Conservation (phyloP, 2,888 invertebrate species). For the Nomada ruficornis region DNA sequence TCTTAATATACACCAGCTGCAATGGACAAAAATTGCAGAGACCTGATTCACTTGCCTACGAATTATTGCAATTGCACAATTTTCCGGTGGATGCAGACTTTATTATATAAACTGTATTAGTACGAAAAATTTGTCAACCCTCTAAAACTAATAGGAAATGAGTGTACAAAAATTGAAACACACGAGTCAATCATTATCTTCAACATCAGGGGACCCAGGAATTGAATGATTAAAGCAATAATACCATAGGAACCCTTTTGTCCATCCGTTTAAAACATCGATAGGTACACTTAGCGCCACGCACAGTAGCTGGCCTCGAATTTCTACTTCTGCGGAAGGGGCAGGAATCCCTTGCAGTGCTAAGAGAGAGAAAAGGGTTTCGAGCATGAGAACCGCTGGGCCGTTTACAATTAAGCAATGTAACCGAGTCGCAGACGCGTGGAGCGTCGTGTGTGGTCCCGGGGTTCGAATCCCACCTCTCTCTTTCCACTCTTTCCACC, state of each 20-base stretch:
- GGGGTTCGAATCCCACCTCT: slow-evolving; percentile 80
- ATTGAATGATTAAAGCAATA: too few relatives aligned
- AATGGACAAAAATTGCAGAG: not conserved
- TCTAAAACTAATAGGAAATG: too few relatives aligned
- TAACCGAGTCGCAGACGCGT: slow-evolving; percentile 84
- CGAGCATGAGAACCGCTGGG: slow-evolving; percentile 79
- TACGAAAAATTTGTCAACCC: too few relatives aligned
- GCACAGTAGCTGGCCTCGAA: not conserved
- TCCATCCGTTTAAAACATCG: not conserved
- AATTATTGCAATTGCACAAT: too few relatives aligned
- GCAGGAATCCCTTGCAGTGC: not conserved
- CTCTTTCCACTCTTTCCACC: slow-evolving; percentile 72
- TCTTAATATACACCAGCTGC: slow-evolving; percentile 47
- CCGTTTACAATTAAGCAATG: slow-evolving; percentile 84
- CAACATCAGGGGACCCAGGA: too few relatives aligned
- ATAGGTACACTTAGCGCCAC: not conserved
- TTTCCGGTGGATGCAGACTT: too few relatives aligned
- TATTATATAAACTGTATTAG: too few relatives aligned
- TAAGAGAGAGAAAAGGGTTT: slow-evolving; percentile 17
- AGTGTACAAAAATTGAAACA: too few relatives aligned
- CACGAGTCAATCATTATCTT: too few relatives aligned
- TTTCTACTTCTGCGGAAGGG: not conserved
- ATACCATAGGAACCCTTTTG: not conserved
- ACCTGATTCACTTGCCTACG: too few relatives aligned
- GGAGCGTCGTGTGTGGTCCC: slow-evolving; percentile 84